phyloP scores from a whole-genome alignment of 2,888 invertebrate genomes.

The Liodrosophila aerea region DNA sequence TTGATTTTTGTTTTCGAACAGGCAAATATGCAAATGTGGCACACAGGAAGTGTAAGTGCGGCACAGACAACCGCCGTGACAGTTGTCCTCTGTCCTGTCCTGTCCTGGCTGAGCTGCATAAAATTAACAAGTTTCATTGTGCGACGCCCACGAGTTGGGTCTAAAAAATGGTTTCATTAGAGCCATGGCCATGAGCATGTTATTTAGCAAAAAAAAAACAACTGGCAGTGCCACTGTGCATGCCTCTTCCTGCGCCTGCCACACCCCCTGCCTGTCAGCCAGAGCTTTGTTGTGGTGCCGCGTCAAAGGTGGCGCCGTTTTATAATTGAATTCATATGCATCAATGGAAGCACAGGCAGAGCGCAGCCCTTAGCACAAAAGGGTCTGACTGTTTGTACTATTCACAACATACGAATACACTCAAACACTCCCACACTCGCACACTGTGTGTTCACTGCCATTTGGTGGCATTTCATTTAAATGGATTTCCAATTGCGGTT shows the following conservation, averaged over 20 bases:
- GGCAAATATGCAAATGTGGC: slow-evolving; percentile 78
- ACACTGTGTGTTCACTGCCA: slow-evolving; percentile 21
- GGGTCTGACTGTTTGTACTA: neutral
- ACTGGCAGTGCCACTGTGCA: slow-evolving; percentile 30
- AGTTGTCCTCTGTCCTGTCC: slow-evolving; percentile 36
- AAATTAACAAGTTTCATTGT: slow-evolving; percentile 76
- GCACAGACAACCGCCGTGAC: slow-evolving; percentile 45
- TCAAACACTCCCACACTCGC: neutral
- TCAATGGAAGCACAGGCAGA: slow-evolving; percentile 64
- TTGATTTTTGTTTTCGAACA: slow-evolving; percentile 49
- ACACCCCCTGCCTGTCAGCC: slow-evolving; percentile 9
- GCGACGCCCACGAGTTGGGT: slow-evolving; percentile 8
- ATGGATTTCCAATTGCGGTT: slow-evolving; percentile 81
- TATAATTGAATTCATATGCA: slow-evolving; percentile 82
- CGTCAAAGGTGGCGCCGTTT: slow-evolving; percentile 74
- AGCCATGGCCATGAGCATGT: slow-evolving; percentile 52
- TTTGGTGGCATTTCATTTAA: slow-evolving; percentile 73
- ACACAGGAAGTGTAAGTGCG: slow-evolving; percentile 74
- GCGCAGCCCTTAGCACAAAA: slow-evolving; percentile 28
- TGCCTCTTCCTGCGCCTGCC: neutral
- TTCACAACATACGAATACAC: slow-evolving; percentile 24
- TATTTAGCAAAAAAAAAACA: slow-evolving; percentile 49
- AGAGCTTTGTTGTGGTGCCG: slow-evolving; percentile 47
- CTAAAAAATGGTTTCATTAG: slow-evolving; percentile 71
- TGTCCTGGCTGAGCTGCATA: slow-evolving; percentile 61